Conservation (phyloP, 2,888 invertebrate genomes). For the Chrysina gloriosa region DNA sequence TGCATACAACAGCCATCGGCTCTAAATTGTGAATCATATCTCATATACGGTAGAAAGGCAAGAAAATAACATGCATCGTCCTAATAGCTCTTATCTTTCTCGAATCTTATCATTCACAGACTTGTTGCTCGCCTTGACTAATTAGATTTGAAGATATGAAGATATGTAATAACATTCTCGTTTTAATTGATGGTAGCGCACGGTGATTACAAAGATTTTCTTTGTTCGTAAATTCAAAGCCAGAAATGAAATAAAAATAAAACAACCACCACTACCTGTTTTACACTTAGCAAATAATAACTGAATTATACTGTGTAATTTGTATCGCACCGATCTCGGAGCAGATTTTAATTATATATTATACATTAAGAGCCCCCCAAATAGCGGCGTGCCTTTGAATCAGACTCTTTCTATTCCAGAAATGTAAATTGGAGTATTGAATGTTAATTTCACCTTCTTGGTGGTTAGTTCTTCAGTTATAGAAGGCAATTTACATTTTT, state of each 20-base stretch:
- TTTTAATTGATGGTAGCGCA: too few relatives aligned
- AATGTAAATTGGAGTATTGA: conserved; percentile 18
- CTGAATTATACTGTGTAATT: conserved; percentile 32
- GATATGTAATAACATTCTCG: too few relatives aligned
- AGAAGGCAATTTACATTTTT: conserved; percentile 23
- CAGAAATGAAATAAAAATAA: not conserved
- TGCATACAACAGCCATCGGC: too few relatives aligned
- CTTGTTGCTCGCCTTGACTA: too few relatives aligned
- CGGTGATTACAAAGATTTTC: not conserved
- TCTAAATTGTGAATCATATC: too few relatives aligned
- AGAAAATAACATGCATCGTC: too few relatives aligned
- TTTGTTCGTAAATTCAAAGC: not conserved
- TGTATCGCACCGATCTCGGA: conserved; percentile 23
- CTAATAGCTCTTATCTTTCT: too few relatives aligned
- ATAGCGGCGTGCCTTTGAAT: conserved; percentile 21
- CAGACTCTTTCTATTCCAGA: not conserved
- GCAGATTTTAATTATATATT: conserved; percentile 35
- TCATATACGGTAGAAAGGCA: too few relatives aligned
- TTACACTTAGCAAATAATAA: conserved; percentile 36
- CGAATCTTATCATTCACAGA: too few relatives aligned
- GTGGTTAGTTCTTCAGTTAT: not conserved
- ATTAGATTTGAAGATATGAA: too few relatives aligned
- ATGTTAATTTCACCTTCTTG: conserved; percentile 14
- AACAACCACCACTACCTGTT: conserved; percentile 10
- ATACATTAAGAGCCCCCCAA: conserved; percentile 3